Evolutionary conservation across 2,888 invertebrate species (phyloP), one percentile per base, ranked within the genome.

Genomic region (Linyphia triangularis): DNA sequence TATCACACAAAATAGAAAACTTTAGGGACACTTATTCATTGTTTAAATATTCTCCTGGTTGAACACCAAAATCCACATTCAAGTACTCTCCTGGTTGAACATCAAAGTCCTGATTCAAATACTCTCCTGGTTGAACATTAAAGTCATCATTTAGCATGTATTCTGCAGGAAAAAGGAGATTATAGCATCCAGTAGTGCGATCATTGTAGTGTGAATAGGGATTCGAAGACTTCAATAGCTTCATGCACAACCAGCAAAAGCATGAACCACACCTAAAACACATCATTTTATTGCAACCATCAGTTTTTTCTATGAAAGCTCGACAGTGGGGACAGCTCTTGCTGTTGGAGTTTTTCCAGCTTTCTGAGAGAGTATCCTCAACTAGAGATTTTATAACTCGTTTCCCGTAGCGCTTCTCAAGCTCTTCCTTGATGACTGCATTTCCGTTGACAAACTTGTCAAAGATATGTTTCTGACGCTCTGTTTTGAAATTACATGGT

Each of bases 201-300:
- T 93, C 92, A 89, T 92, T 93, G 91, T 94, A 95, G 91, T 95
- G 95, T 2, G 91, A 89, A 91, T 95, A 95, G 0, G 95, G 95
- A 90, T 93, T 93, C 5, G 91, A 91, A 1, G 92, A 92, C 88
- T 94, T 92, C 61, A 95, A 92, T 26, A 92, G 91, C 1, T 89
- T 82, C 43, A 91, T 90, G 91, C 95, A 95, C 16, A 95, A 90
- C 95, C 95, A 95, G 91, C 95, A 95, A 92, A 95, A 95, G 90
- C 93, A 94, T 0, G 94, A 93, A 24, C 93, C 93, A 91, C 95
- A 95, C 89, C 94, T 94, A 91, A 93, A 93, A 91, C 95, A 95
- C 0, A 93, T 93, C 94, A 95, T 95, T 93, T 95, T 95, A 92
- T 95, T 95, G 91, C 95, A 95, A n/a, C 95, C 95, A 91, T 95